Evolutionary conservation across 2,113 vertebrate genomes (phyloP).

Genomic region (Seriola dumerili): DNA sequence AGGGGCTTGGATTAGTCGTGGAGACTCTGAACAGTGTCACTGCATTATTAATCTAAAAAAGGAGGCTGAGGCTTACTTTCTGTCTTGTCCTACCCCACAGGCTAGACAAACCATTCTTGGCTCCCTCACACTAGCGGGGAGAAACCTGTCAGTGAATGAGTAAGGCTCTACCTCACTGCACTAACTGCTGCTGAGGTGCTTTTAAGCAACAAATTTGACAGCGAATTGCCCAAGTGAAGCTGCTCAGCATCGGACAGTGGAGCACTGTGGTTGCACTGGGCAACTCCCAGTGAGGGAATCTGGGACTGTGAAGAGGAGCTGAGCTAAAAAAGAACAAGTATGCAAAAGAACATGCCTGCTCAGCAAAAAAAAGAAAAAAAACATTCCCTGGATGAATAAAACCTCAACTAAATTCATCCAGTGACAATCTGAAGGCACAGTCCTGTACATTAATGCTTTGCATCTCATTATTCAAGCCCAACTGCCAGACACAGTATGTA

Average conservation of each 20-base stretch:
- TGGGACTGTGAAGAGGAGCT: constrained; percentile 36
- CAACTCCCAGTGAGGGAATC: constrained; percentile 36
- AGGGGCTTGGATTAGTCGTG: constrained; percentile 48
- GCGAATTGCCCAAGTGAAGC: neutral
- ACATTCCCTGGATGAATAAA: constrained; percentile 57
- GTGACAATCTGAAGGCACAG: constrained; percentile 61
- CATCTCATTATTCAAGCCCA: constrained; percentile 60
- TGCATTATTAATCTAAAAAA: constrained; percentile 74
- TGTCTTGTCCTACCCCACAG: constrained; percentile 44
- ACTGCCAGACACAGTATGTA: constrained; percentile 38
- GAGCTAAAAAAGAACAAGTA: constrained; percentile 44
- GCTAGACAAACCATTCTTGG: constrained; percentile 55
- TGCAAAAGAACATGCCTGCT: constrained; percentile 65
- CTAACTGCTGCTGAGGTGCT: constrained; percentile 34
- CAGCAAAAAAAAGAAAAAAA: constrained; percentile 57
- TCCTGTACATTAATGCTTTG: constrained; percentile 53
- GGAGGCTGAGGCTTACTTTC: constrained; percentile 44
- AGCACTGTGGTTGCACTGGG: neutral
- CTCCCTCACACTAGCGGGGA: constrained; percentile 29
- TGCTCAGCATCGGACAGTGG: neutral
- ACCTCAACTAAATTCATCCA: constrained; percentile 60
- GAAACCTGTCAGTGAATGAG: constrained; percentile 16
- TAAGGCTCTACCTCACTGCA: neutral
- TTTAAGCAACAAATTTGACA: constrained; percentile 51
- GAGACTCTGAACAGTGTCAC: constrained; percentile 53